Evolutionary conservation across 1,140 invertebrate genomes (phyloP).

Genomic region (Eumeta japonica): DNA sequence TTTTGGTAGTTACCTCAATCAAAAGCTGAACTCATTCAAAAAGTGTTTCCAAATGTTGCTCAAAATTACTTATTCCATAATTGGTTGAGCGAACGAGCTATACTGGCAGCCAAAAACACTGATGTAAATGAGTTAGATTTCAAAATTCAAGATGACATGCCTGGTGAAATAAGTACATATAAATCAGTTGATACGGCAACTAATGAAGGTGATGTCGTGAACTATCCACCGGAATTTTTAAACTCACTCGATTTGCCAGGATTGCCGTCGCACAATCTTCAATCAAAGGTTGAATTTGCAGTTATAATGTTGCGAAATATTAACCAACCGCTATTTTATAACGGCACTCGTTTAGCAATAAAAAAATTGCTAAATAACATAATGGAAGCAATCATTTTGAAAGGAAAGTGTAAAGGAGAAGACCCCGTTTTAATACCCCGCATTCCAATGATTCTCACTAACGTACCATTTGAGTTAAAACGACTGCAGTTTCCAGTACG

Average conservation of each 20-base stretch:
- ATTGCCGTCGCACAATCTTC: too few relatives aligned
- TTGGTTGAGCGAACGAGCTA: too few relatives aligned
- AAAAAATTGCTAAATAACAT: constrained; percentile 32
- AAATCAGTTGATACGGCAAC: constrained; percentile 35
- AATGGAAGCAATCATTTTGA: constrained; percentile 38
- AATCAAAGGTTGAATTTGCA: constrained; percentile 42
- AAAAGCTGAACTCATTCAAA: constrained; percentile 30
- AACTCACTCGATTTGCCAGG: too few relatives aligned
- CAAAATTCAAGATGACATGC: constrained; percentile 21
- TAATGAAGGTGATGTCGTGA: constrained; percentile 28
- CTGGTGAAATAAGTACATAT: constrained; percentile 20
- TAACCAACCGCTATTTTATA: constrained; percentile 48
- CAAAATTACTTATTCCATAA: constrained; percentile 26
- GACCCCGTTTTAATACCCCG: too few relatives aligned
- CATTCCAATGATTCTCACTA: constrained; percentile 38
- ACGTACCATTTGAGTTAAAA: too few relatives aligned
- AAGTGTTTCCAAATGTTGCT: too few relatives aligned
- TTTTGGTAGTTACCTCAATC: constrained; percentile 23
- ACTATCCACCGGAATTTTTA: too few relatives aligned
- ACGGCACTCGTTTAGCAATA: constrained; percentile 39
- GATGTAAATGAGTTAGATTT: too few relatives aligned
- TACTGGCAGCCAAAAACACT: constrained; percentile 28
- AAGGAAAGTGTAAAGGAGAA: too few relatives aligned
- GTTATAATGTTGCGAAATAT: too few relatives aligned
- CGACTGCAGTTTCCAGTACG: too few relatives aligned